These are phyloP conservation scores for Nycticryphes semicollaris DNA, from an alignment of 2,113 vertebrate species.

Conservation along the genomic window DNA sequence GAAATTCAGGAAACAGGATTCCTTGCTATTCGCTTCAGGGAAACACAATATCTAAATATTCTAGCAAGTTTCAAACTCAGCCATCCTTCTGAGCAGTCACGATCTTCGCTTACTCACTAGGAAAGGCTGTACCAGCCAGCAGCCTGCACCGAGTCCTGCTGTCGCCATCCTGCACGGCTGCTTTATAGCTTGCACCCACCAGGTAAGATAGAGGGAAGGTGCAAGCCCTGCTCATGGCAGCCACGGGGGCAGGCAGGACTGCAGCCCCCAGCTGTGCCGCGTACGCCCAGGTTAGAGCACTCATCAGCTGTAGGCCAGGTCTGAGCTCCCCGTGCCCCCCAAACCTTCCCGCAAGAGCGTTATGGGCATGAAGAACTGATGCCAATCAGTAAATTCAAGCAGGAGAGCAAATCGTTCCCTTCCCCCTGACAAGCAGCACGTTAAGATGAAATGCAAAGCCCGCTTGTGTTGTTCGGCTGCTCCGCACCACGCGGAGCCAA, in stretches of 20 bases:
- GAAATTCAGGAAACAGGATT: not conserved
- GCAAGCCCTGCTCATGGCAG: not conserved
- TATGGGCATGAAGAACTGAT: rapidly evolving
- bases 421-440: not conserved
- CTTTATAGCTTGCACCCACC: not conserved
- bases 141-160: not conserved
- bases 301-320: not conserved
- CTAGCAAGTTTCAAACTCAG: not conserved
- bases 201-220: not conserved
- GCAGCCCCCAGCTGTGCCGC: not conserved
- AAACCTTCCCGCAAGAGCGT: rapidly evolving
- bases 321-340: not conserved
- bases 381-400: not conserved
- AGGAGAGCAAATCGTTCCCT: not conserved
- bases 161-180: not conserved
- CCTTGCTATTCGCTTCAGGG: not conserved
- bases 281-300: not conserved
- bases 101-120: not conserved
- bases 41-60: not conserved
- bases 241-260: not conserved
- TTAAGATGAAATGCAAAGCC: not conserved
- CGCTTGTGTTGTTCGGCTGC: not conserved
- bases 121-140: not conserved
- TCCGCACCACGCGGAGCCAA: rapidly evolving
- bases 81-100: not conserved